A percentile compares a stretch with the other conserved stretches of the same genome.
phyloP scores from a whole-genome alignment of 1,140 invertebrate genomes.

The Galleria mellonella region DNA sequence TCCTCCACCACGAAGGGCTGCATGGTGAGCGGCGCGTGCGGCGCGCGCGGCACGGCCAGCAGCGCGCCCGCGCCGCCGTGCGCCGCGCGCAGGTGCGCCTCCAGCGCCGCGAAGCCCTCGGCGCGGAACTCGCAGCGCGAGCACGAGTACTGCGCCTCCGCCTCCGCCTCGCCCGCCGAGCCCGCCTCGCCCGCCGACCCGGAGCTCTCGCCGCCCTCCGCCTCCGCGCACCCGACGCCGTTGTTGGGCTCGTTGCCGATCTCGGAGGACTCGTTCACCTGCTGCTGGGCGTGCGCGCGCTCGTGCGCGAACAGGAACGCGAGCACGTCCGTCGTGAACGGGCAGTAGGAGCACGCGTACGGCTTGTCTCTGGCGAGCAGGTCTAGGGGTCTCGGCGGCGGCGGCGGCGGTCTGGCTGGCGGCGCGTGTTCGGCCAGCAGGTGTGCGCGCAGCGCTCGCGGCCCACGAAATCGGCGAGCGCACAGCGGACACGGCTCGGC shows the following conservation, averaged over 20 bases:
- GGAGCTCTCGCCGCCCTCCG: slow-evolving; percentile 35
- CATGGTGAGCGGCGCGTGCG: slow-evolving; percentile 81
- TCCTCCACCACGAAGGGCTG: slow-evolving; percentile 90
- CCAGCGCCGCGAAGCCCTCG: slow-evolving; percentile 77
- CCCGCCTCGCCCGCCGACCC: slow-evolving; percentile 31
- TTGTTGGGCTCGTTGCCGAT: slow-evolving; percentile 20
- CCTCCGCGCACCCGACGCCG: slow-evolving; percentile 21
- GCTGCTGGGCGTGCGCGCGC: slow-evolving; percentile 80
- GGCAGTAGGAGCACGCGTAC: slow-evolving; percentile 92
- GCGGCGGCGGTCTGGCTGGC: slow-evolving; percentile 75
- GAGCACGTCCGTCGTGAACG: slow-evolving; percentile 90
- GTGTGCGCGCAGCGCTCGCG: slow-evolving; percentile 93
- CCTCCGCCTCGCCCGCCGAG: slow-evolving; percentile 25
- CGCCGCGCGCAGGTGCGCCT: slow-evolving; percentile 79
- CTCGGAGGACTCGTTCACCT: slow-evolving; percentile 22
- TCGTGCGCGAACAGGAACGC: slow-evolving; percentile 94
- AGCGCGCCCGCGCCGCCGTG: slow-evolving; percentile 78
- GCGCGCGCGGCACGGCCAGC: slow-evolving; percentile 79
- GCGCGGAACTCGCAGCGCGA: slow-evolving; percentile 81
- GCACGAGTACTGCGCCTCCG: slow-evolving; percentile 73
- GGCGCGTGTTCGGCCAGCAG: slow-evolving; percentile 87
- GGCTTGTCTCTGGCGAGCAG: slow-evolving; percentile 76
- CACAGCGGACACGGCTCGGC: slow-evolving; percentile 88
- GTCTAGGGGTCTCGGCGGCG: slow-evolving; percentile 68
- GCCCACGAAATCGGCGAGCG: slow-evolving; percentile 89